Evolutionary conservation across 2,797 vertebrate genomes (phyloP).

Genomic region (Apogon hyalosoma): DNA sequence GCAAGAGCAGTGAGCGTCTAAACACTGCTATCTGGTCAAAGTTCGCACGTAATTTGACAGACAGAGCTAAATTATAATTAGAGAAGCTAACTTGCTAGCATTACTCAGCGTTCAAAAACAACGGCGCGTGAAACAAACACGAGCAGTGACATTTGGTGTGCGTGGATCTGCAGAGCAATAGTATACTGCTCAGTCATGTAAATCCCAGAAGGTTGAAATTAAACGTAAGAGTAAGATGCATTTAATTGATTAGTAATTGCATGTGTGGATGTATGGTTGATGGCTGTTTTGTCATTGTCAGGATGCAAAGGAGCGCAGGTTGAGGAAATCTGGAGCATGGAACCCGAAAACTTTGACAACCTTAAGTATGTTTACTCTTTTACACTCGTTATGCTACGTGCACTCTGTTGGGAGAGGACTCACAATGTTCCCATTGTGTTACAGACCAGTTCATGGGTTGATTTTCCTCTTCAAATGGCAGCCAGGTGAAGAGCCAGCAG

Average conservation of each 20-base stretch:
- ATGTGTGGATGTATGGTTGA: background rate
- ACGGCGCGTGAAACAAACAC: conserved; percentile 50
- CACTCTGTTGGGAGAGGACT: background rate
- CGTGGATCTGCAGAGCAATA: background rate
- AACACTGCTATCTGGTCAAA: fast-evolving
- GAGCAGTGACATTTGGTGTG: conserved; percentile 9
- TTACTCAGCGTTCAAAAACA: conserved; percentile 80
- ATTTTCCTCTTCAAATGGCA: conserved; percentile 99
- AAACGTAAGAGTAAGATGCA: too few relatives aligned
- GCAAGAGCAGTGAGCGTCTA: fast-evolving
- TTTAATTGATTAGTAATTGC: fast-evolving
- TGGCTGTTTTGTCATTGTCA: conserved; percentile 59
- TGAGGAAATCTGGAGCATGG: conserved; percentile 99
- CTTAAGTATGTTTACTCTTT: conserved; percentile 87
- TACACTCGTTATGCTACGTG: background rate
- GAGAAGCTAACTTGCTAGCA: conserved; percentile 74
- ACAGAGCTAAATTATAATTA: background rate
- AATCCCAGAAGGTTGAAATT: too few relatives aligned
- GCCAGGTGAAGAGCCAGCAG: conserved; percentile 97
- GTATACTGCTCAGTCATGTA: background rate
- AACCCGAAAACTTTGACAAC: conserved; percentile 98
- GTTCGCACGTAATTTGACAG: background rate
- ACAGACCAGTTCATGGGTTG: conserved; percentile 96
- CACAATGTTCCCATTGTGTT: conserved; percentile 52
- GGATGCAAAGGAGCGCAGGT: conserved; percentile 97